Percentiles rank a stretch among this genome's conserved stretches.
These are phyloP conservation scores for Botrylloides violaceus DNA, from an alignment of 23 tunicate genomes.

Conservation along the genomic window DNA sequence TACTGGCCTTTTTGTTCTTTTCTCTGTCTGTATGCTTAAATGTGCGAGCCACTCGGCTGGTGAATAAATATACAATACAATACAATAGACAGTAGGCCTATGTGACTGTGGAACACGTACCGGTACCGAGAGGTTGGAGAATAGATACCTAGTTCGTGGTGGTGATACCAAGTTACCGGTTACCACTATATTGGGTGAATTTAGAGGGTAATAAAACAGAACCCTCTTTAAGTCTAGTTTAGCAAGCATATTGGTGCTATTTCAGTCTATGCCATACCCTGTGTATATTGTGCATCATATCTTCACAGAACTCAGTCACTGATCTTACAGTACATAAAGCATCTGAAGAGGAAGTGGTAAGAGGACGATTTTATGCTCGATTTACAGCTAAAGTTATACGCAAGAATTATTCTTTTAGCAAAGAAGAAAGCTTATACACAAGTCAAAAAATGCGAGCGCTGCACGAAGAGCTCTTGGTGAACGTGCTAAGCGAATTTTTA, in stretches of 20 bases:
- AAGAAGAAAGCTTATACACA: conserved; percentile 43
- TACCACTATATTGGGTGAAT: no score
- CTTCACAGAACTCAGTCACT: conserved; percentile 50
- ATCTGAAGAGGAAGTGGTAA: conserved; percentile 70
- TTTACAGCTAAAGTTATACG: neutral
- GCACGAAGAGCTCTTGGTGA: conserved; percentile 58
- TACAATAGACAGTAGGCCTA: no score
- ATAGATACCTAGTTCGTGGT: no score
- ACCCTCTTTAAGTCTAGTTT: neutral
- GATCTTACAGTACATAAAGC: conserved; percentile 87
- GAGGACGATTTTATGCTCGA: conserved; percentile 1
- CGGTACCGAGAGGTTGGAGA: no score
- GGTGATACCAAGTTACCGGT: no score
- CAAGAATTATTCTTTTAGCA: conserved; percentile 31
- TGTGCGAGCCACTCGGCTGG: no score
- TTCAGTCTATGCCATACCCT: neutral
- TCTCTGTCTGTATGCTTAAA: no score
- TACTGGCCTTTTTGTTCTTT: no score
- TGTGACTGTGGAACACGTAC: no score
- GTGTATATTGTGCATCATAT: neutral
- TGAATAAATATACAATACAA: no score
- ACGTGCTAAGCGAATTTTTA: conserved; percentile 49
- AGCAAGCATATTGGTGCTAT: neutral
- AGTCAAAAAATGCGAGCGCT: conserved; percentile 86
- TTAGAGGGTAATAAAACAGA: neutral